Evolutionary conservation across 2,797 vertebrate genomes (phyloP).

Genomic region (Tapirus indicus): DNA sequence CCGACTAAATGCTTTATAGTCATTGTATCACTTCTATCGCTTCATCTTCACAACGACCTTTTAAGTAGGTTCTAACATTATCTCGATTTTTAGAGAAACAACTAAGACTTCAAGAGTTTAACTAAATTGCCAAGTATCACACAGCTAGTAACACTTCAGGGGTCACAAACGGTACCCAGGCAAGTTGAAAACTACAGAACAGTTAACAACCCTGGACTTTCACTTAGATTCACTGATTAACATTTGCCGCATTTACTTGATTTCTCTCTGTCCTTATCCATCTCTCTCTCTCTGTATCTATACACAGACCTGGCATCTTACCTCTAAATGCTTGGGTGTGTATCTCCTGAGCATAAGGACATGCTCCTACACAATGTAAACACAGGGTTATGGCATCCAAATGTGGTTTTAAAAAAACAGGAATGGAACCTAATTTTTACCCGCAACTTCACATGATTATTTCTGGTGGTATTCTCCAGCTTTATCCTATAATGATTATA

Average conservation of each 20-base stretch:
- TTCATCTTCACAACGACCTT: background rate
- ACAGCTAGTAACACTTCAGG: background rate
- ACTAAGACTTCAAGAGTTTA: conserved; percentile 8
- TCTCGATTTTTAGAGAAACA: conserved; percentile 25
- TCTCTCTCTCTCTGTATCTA: background rate
- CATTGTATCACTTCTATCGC: background rate
- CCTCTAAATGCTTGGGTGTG: background rate
- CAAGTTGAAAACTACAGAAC: background rate
- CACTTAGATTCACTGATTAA: background rate
- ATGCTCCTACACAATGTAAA: background rate
- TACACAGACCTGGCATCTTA: background rate
- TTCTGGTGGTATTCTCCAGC: background rate
- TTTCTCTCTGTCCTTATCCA: background rate
- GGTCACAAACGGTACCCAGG: background rate
- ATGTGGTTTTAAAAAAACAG: background rate
- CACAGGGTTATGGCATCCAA: background rate
- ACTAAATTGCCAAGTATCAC: background rate
- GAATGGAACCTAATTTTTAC: background rate
- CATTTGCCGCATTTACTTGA: background rate
- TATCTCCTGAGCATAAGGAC: background rate
- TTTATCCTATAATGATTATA: background rate
- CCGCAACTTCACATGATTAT: background rate
- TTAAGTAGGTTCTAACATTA: background rate
- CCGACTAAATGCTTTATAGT: background rate
- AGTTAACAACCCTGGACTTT: background rate